A percentile compares a stretch with the other conserved stretches of the same genome.
Conservation (phyloP, 2,113 vertebrate genomes). For the Atractosteus spatula region DNA sequence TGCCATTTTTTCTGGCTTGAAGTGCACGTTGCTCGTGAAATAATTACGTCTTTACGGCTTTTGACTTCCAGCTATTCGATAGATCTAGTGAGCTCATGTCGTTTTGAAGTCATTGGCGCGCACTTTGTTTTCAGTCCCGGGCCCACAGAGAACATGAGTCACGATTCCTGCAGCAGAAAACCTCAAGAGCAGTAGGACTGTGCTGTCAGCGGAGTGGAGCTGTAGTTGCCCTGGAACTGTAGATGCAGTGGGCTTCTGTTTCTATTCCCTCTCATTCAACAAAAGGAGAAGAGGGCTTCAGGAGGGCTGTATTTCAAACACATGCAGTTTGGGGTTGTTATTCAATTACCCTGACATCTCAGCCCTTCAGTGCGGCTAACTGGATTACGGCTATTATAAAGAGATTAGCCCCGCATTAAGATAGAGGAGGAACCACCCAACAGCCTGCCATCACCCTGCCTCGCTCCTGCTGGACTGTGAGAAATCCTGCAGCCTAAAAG, state of each 20-base stretch:
- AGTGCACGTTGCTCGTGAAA: too few species aligned
- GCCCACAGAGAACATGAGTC: too few species aligned
- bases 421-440: constrained; percentile 53
- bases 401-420: constrained; percentile 78
- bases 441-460: constrained; percentile 18
- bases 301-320: not conserved
- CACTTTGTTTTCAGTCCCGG: too few species aligned
- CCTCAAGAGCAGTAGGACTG: not conserved
- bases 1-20: too few species aligned
- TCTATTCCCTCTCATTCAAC: not conserved
- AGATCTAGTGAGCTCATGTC: not conserved
- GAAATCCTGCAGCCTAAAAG: constrained; percentile 1
- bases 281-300: constrained; percentile 25
- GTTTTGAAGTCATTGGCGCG: too few species aligned
- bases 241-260: too few species aligned
- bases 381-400: constrained; percentile 90
- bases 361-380: constrained; percentile 81
- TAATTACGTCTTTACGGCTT: too few species aligned
- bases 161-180: constrained; percentile 13
- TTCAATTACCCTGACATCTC: constrained; percentile 86
- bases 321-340: constrained; percentile 56
- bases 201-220: too few species aligned
- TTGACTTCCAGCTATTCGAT: not conserved
- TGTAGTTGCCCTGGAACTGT: too few species aligned
- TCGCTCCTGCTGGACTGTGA: constrained; percentile 25